phyloP scores from a whole-genome alignment of 2,113 vertebrate species.

The Heterocephalus glaber region DNA sequence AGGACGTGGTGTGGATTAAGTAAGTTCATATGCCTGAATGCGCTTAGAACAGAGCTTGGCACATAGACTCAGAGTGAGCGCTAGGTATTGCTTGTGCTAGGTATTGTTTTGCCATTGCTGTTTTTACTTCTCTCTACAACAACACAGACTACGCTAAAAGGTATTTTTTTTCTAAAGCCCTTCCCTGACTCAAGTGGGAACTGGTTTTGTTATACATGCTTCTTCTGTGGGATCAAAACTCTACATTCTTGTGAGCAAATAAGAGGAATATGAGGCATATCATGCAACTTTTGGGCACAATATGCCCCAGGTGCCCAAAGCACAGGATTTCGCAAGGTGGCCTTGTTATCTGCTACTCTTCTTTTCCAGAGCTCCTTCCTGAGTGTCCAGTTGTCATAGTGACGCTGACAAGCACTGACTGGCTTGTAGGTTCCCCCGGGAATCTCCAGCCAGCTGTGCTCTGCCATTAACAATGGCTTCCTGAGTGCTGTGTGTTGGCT shows the following conservation, averaged over 20 bases:
- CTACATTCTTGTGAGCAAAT: background rate
- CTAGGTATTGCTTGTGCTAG: background rate
- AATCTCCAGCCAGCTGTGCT: conserved; percentile 25
- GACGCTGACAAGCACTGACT: conserved; percentile 67
- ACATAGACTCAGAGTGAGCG: background rate
- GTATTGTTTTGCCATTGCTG: background rate
- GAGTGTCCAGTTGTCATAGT: conserved; percentile 62
- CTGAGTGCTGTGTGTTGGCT: conserved; percentile 18
- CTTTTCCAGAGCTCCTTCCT: conserved; percentile 2
- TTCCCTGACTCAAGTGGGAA: background rate
- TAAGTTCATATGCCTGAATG: background rate
- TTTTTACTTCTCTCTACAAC: background rate
- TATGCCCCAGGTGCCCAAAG: background rate
- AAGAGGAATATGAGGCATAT: background rate
- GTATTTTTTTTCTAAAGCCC: background rate
- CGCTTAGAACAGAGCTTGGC: background rate
- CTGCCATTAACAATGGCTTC: background rate
- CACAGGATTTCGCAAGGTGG: conserved; percentile 39
- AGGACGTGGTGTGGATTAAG: background rate
- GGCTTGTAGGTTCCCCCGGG: conserved; percentile 52
- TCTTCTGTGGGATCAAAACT: background rate
- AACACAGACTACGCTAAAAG: background rate
- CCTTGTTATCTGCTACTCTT: conserved; percentile 38
- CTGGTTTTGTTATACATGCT: background rate
- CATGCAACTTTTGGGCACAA: background rate